Evolutionary conservation across 2,888 invertebrate species (phyloP).

Genomic region (Melangyna quadrimaculata): DNA sequence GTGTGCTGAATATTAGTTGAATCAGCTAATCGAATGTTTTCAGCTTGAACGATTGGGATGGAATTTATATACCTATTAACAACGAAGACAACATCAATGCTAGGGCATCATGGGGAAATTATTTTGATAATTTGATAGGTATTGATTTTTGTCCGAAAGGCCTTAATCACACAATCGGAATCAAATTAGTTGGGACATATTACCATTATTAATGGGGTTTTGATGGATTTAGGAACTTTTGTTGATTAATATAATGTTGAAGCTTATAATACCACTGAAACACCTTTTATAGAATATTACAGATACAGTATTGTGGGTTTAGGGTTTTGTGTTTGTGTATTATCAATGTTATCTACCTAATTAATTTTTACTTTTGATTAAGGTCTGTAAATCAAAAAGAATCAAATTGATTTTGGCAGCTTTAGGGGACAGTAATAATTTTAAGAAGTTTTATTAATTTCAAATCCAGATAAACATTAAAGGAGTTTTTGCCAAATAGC

Average conservation of each 20-base stretch:
- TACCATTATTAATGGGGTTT: slow-evolving; percentile 7
- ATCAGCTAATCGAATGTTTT: slow-evolving; percentile 18
- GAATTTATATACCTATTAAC: not conserved
- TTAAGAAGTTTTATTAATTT: too few species aligned
- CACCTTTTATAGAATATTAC: not conserved
- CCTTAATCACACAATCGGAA: slow-evolving; percentile 17
- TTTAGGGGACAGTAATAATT: not conserved
- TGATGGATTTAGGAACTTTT: slow-evolving; percentile 14
- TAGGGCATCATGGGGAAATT: not conserved
- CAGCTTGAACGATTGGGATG: not conserved
- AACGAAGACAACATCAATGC: not conserved
- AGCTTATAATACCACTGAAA: not conserved
- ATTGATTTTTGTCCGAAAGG: slow-evolving; percentile 5
- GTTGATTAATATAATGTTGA: not conserved
- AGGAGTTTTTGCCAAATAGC: too few species aligned
- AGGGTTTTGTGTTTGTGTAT: not conserved
- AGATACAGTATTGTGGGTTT: not conserved
- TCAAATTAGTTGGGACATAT: slow-evolving; percentile 19
- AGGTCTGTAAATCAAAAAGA: not conserved
- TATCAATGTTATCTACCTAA: not conserved
- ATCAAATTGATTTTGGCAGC: not conserved
- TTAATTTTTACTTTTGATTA: not conserved
- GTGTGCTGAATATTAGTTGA: slow-evolving; percentile 10
- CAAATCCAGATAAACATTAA: too few species aligned
- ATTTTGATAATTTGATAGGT: not conserved